Conservation (phyloP, 2,113 vertebrate species). For the Nycticebus coucang region DNA sequence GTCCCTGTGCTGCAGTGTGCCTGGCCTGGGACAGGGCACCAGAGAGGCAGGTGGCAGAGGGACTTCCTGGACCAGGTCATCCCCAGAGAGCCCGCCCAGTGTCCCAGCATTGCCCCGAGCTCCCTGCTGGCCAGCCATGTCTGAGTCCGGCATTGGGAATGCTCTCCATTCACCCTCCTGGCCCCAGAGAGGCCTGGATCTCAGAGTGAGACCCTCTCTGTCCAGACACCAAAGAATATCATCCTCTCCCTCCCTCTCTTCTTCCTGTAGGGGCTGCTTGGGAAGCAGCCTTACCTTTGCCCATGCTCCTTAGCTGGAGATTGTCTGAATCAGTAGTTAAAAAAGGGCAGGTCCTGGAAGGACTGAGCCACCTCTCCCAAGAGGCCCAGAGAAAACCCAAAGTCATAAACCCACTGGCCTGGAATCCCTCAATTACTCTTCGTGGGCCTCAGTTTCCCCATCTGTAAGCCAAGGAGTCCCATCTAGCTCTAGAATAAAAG, state of each 20-base stretch:
- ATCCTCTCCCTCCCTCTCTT: not conserved
- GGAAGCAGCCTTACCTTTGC: not conserved
- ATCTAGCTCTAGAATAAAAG: not conserved
- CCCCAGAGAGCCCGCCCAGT: not conserved
- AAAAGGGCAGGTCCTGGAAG: not conserved
- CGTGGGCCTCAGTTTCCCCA: not conserved
- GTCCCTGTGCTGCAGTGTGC: not conserved
- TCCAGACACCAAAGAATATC: not conserved
- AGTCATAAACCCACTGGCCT: not conserved
- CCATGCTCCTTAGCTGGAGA: too few relatives aligned
- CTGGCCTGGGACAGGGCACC: not conserved
- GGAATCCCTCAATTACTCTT: not conserved
- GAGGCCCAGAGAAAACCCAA: not conserved
- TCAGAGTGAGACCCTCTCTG: not conserved
- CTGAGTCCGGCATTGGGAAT: fast-evolving
- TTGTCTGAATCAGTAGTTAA: not conserved
- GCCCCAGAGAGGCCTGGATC: too few relatives aligned
- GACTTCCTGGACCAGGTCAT: not conserved
- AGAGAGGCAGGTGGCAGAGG: not conserved
- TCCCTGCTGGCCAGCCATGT: not conserved
- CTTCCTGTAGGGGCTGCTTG: not conserved
- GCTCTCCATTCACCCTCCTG: too few relatives aligned
- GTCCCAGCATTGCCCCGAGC: not conserved
- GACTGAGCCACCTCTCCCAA: not conserved
- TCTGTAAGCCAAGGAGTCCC: not conserved